Percentiles rank a stretch among this genome's conserved stretches.
Conservation (phyloP, 2,797 vertebrate genomes). For the Etheostoma nigrum region DNA sequence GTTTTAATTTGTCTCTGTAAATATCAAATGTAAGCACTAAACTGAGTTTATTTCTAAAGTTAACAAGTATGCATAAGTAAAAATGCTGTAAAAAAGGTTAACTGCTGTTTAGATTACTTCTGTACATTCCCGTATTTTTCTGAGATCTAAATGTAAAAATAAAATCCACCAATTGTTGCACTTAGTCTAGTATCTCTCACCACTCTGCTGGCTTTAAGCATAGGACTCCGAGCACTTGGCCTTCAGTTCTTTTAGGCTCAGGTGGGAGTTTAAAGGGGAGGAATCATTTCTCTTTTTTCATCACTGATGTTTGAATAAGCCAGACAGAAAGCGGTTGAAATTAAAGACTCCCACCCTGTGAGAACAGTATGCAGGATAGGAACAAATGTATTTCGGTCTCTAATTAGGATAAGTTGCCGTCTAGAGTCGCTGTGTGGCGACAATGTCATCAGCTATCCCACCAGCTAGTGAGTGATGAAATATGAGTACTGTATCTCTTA, state of each 20-base stretch:
- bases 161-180: not conserved
- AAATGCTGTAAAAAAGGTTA: not conserved
- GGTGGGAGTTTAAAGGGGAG: slow-evolving; percentile 47
- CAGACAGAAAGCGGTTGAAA: slow-evolving; percentile 65
- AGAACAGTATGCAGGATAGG: slow-evolving; percentile 67
- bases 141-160: not conserved
- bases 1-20: slow-evolving; percentile 3
- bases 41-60: not conserved
- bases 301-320: slow-evolving; percentile 73
- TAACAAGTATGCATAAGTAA: not conserved
- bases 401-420: slow-evolving; percentile 65
- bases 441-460: slow-evolving; percentile 50
- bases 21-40: slow-evolving; percentile 6
- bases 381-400: slow-evolving; percentile 73
- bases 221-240: not conserved
- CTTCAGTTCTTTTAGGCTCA: slow-evolving; percentile 52
- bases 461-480: slow-evolving; percentile 41
- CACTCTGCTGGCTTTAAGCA: slow-evolving; percentile 22
- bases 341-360: slow-evolving; percentile 74
- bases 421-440: slow-evolving; percentile 37
- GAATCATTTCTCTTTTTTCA: slow-evolving; percentile 53
- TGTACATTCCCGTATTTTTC: not conserved
- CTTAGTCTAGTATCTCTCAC: not conserved
- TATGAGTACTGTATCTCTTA: slow-evolving; percentile 54
- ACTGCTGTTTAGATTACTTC: not conserved